phyloP scores from a whole-genome alignment of 1,140 invertebrate genomes.

The Paraescarpia echinospica region DNA sequence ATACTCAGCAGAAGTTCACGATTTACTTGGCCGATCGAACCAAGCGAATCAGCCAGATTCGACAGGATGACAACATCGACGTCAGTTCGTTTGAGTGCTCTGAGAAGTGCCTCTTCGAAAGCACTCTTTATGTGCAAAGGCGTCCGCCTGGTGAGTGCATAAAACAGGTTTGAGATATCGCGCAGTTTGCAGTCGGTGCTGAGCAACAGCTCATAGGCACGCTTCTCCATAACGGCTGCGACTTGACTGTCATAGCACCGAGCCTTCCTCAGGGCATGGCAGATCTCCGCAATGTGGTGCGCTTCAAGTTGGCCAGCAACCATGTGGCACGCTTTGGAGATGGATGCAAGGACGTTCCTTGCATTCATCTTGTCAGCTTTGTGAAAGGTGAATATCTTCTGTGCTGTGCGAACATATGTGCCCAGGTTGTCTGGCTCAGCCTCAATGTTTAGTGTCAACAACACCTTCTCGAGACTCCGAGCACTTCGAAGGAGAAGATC shows the following conservation, averaged over 20 bases:
- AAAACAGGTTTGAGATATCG: constrained; percentile 6
- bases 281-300: constrained; percentile 5
- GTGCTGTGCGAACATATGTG: neutral
- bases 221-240: neutral
- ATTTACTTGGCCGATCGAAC: neutral
- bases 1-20: neutral
- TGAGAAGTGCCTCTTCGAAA: constrained; percentile 7
- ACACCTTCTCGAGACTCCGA: neutral
- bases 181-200: neutral
- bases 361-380: neutral
- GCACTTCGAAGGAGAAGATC: neutral
- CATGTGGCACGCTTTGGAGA: neutral
- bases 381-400: neutral
- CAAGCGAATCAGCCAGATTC: neutral
- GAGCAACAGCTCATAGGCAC: neutral
- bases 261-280: constrained; percentile 1
- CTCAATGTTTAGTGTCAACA: neutral
- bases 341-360: neutral
- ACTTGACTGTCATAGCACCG: neutral
- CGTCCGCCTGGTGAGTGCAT: constrained; percentile 9
- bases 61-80: neutral
- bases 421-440: neutral
- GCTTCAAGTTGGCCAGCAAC: neutral
- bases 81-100: neutral
- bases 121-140: neutral